These are phyloP conservation scores for Tachina fera DNA, from an alignment of 2,888 invertebrate species.

Conservation along the genomic window DNA sequence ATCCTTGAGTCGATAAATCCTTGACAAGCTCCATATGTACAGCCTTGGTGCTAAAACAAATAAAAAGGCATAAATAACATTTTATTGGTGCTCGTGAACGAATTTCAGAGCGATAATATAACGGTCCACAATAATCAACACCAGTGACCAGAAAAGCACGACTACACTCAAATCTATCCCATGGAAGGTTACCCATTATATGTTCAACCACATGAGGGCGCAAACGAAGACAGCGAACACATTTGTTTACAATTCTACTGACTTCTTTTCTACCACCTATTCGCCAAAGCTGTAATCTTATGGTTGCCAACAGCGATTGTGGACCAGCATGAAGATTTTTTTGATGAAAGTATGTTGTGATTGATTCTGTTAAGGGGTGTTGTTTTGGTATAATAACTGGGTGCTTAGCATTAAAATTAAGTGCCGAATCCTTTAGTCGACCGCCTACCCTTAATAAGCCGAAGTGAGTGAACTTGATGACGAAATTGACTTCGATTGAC, in stretches of 20 bases:
- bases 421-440: neutral
- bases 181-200: constrained; percentile 35
- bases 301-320: constrained; percentile 17
- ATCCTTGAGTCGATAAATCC: constrained; percentile 45
- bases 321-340: constrained; percentile 15
- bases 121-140: constrained; percentile 27
- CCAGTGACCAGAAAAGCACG: neutral
- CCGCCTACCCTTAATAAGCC: constrained; percentile 34
- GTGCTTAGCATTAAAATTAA: constrained; percentile 8
- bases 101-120: constrained; percentile 19
- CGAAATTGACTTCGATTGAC: neutral
- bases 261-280: constrained; percentile 23
- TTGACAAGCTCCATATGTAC: neutral
- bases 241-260: constrained; percentile 19
- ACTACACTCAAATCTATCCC: constrained; percentile 1
- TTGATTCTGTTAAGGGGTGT: constrained; percentile 20
- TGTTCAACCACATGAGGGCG: neutral
- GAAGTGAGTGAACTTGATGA: neutral
- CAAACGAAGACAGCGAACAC: constrained; percentile 25
- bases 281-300: constrained; percentile 24
- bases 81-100: neutral
- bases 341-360: constrained; percentile 21
- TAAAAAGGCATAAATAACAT: too few relatives aligned
- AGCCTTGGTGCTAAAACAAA: too few relatives aligned
- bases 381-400: constrained; percentile 31